Percentiles rank a stretch among this genome's conserved stretches.
Conservation (phyloP, 2,888 invertebrate species). For the Lasioglossum pauxillum region DNA sequence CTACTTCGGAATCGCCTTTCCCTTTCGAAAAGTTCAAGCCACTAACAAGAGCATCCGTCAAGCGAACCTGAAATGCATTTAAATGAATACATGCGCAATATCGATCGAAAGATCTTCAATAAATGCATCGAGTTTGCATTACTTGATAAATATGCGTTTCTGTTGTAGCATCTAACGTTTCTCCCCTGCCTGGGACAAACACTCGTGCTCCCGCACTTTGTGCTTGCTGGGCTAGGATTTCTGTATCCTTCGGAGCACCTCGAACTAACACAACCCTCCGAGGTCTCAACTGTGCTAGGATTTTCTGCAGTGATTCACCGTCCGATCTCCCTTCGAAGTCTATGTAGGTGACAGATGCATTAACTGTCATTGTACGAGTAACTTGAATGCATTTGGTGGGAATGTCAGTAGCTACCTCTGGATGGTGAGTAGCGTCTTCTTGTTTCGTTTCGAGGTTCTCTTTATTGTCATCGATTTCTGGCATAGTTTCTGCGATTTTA, state of each 20-base stretch:
- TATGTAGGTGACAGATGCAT: constrained; percentile 95
- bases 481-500: constrained; percentile 90
- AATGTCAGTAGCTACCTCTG: constrained; percentile 88
- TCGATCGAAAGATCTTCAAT: background rate
- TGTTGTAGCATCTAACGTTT: constrained; percentile 97
- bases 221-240: constrained; percentile 89
- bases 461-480: constrained; percentile 89
- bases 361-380: constrained; percentile 90
- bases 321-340: constrained; percentile 98
- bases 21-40: constrained; percentile 93
- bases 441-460: constrained; percentile 88
- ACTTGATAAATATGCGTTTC: constrained; percentile 99
- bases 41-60: constrained; percentile 96
- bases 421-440: constrained; percentile 86
- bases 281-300: constrained; percentile 88
- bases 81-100: background rate
- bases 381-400: constrained; percentile 95
- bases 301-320: constrained; percentile 91
- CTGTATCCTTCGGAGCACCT: constrained; percentile 89
- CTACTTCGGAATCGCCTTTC: constrained; percentile 95
- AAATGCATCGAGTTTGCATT: constrained; percentile 39
- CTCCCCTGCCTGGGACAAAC: constrained; percentile 93
- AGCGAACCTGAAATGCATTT: constrained; percentile 88
- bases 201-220: constrained; percentile 90
- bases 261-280: constrained; percentile 90